A percentile compares a stretch with the other conserved stretches of the same genome.
Conservation (phyloP, 2,113 vertebrate genomes). For the Illadopsis cleaveri region DNA sequence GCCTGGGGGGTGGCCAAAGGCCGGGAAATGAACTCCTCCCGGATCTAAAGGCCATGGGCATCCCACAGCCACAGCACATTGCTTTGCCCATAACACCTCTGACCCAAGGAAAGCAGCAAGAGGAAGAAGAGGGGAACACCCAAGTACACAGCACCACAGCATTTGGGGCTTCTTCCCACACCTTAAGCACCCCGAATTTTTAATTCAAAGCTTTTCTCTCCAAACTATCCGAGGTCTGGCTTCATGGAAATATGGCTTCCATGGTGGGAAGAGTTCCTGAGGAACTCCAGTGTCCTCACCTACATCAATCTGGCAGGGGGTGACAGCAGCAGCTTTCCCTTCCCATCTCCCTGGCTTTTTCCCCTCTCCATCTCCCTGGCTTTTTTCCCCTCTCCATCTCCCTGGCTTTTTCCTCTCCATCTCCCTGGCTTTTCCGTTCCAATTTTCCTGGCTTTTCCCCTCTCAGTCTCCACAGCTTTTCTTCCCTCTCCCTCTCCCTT, state of each 20-base stretch:
- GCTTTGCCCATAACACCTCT: neutral
- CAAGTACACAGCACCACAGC: neutral
- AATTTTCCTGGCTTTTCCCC: neutral
- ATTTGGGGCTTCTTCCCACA: neutral
- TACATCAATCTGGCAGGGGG: neutral
- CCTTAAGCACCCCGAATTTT: neutral
- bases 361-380: neutral
- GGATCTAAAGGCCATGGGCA: neutral
- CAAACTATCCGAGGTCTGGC: neutral
- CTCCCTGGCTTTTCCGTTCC: neutral
- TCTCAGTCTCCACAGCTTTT: neutral
- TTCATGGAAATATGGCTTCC: neutral
- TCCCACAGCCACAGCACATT: neutral
- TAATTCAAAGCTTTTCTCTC: neutral
- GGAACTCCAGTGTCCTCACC: neutral
- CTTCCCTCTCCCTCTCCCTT: neutral
- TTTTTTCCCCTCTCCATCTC: neutral
- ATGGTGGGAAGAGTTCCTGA: neutral
- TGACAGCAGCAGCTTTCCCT: neutral
- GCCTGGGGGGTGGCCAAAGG: neutral
- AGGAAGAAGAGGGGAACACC: neutral
- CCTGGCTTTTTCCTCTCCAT: neutral
- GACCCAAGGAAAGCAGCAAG: neutral
- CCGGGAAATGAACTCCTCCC: neutral
- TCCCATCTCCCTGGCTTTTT: neutral